Evolutionary conservation across 1,140 invertebrate genomes (phyloP), one percentile per base, ranked within the genome.

Genomic region (Bombus confusus): DNA sequence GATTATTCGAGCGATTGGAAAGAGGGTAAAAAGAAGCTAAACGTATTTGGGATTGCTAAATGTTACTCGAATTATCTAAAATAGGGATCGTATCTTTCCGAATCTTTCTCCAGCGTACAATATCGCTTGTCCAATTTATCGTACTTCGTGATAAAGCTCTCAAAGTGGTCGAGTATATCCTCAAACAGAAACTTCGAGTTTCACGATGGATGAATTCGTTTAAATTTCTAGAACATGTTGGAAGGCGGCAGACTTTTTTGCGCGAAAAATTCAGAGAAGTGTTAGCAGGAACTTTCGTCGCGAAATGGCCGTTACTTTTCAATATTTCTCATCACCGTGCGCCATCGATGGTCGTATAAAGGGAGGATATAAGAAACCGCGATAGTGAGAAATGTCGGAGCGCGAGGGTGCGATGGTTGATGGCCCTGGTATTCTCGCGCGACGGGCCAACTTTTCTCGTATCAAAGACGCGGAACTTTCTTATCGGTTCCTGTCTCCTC

Each of bases 251-350:
- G 10, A 31, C 66, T 34, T 68, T 69, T 37, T 47, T n/a, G 34
- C 41, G 3, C 3, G 15, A 28, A 13, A 34, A 47, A 57, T 41
- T 34, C 62, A 43, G 34, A 68, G 25, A 77, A 77, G 79, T 34
- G 52, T 71, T 34, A 9, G 4, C 31, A 66, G 9, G 13, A 69
- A 59, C 22, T n/a, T 31, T 59, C 13, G 69, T 34, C 59, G 43
- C 37, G 59, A 10, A 62, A 62, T 76, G 68, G 57, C 57, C 75
- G 83, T 86, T 83, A 86, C 74, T 78, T 86, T 86, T 86, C 85
- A 83, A 86, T 86, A 86, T 84, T 84, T 83, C 74, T 79, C 85
- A 83, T 76, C 62, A 57, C 15, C 25, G 57, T n/a, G 43, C 5
- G 10, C 52, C 43, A 39, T 68, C 31, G 68, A 22, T 69, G 85